Evolutionary conservation across 2,797 vertebrate genomes (phyloP).

Genomic region (Oreochromis mossambicus): DNA sequence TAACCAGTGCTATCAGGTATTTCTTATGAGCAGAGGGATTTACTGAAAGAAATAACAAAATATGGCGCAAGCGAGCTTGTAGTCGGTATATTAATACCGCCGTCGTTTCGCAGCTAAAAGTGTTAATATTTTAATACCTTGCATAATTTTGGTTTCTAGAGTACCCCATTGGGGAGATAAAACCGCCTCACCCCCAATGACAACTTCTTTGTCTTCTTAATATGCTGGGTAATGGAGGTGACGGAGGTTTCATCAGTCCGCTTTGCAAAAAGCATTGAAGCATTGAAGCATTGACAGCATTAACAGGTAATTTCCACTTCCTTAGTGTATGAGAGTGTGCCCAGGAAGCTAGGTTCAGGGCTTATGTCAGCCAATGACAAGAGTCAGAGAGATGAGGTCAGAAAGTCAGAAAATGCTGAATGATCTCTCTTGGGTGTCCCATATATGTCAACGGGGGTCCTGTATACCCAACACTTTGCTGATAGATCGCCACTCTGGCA

Average conservation of each 20-base stretch:
- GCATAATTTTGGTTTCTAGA: slow-evolving; percentile 22
- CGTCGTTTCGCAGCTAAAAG: slow-evolving; percentile 16
- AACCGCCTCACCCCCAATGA: slow-evolving; percentile 2
- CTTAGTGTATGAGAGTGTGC: background rate
- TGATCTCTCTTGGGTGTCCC: slow-evolving; percentile 58
- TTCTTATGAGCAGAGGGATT: slow-evolving; percentile 18
- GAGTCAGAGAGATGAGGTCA: slow-evolving; percentile 56
- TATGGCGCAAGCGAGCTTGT: background rate
- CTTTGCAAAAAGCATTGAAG: slow-evolving; percentile 32
- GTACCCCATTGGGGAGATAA: slow-evolving; percentile 23
- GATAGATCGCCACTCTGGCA: slow-evolving; percentile 57
- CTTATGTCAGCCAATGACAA: slow-evolving; percentile 46
- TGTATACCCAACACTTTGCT: slow-evolving; percentile 54
- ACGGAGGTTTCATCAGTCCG: slow-evolving; percentile 23
- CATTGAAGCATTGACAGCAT: slow-evolving; percentile 37
- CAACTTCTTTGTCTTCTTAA: slow-evolving; percentile 17
- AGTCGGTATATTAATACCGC: background rate
- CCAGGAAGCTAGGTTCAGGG: slow-evolving; percentile 26
- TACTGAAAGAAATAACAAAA: slow-evolving; percentile 18
- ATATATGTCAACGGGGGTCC: slow-evolving; percentile 61
- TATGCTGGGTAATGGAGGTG: slow-evolving; percentile 21
- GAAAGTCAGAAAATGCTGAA: slow-evolving; percentile 28
- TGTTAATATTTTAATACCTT: slow-evolving; percentile 31
- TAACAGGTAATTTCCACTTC: slow-evolving; percentile 58
- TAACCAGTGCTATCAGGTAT: slow-evolving; percentile 24